phyloP scores from a whole-genome alignment of 2,888 invertebrate species.

The Strigamia crassipes region DNA sequence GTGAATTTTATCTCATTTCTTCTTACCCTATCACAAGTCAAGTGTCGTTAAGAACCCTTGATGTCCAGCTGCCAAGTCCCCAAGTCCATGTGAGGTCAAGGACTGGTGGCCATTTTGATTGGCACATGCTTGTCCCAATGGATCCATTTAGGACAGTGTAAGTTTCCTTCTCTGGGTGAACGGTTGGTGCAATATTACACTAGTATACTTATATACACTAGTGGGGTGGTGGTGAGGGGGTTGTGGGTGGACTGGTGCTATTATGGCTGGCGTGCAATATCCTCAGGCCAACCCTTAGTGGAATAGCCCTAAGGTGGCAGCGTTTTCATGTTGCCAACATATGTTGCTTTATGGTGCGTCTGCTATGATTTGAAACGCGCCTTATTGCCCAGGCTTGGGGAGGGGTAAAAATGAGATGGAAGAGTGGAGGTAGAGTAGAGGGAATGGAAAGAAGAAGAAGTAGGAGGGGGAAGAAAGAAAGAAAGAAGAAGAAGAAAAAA shows the following conservation, averaged over 20 bases:
- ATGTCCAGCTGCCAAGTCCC: slow-evolving; percentile 21
- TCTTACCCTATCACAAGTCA: slow-evolving; percentile 21
- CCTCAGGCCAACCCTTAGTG: slow-evolving; percentile 21
- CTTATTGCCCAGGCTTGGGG: slow-evolving; percentile 44
- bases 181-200: slow-evolving; percentile 5
- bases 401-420: slow-evolving; percentile 45
- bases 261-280: slow-evolving; percentile 11
- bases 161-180: slow-evolving; percentile 5
- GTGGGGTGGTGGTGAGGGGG: slow-evolving; percentile 1
- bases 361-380: slow-evolving; percentile 48
- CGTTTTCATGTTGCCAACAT: slow-evolving; percentile 46
- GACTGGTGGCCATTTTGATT: slow-evolving; percentile 21
- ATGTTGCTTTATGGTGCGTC: slow-evolving; percentile 47
- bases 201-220: slow-evolving; percentile 5
- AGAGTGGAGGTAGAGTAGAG: background rate
- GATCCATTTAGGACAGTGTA: slow-evolving; percentile 21
- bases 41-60: slow-evolving; percentile 16
- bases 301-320: slow-evolving; percentile 23
- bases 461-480: background rate
- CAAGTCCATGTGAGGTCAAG: slow-evolving; percentile 12
- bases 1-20: slow-evolving; percentile 16
- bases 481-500: background rate
- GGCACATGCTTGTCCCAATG: slow-evolving; percentile 21
- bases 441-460: slow-evolving; percentile 16
- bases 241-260: slow-evolving; percentile 11